Conservation (phyloP, 2,888 invertebrate genomes). For the Hemicrepidius hirtus region DNA sequence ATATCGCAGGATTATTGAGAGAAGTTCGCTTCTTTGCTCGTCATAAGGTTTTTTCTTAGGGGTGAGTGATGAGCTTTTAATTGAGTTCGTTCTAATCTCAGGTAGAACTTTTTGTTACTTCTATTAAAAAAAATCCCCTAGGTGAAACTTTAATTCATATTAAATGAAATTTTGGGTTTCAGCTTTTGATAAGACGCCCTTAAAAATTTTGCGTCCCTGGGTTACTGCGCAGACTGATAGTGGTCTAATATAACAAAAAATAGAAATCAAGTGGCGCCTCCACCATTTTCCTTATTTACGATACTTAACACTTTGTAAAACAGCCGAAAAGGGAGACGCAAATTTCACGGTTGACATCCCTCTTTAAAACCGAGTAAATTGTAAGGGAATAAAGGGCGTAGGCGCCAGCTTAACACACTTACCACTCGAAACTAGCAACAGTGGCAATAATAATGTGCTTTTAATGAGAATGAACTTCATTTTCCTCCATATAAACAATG, state of each 20-base stretch:
- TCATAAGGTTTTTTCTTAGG: not conserved
- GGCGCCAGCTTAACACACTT: constrained; percentile 28
- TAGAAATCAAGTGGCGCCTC: constrained; percentile 12
- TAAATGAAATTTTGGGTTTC: too few relatives aligned
- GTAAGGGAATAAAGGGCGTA: constrained; percentile 26
- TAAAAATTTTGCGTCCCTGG: too few relatives aligned
- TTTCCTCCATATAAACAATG: constrained; percentile 43
- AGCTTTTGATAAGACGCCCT: too few relatives aligned
- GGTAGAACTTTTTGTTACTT: too few relatives aligned
- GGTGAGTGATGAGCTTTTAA: too few relatives aligned
- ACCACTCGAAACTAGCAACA: constrained; percentile 26
- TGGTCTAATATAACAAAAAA: too few relatives aligned
- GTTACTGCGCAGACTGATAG: too few relatives aligned
- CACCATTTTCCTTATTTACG: constrained; percentile 12
- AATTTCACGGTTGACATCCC: constrained; percentile 26
- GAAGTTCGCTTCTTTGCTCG: constrained; percentile 26
- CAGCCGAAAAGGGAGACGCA: constrained; percentile 9
- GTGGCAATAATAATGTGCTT: constrained; percentile 37
- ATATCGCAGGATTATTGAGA: constrained; percentile 56
- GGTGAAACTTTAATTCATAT: too few relatives aligned
- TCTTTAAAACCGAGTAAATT: constrained; percentile 8
- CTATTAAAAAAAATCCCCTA: too few relatives aligned
- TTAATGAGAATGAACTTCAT: constrained; percentile 41
- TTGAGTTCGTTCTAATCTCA: too few relatives aligned
- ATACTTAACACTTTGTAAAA: constrained; percentile 8